Evolutionary conservation across 1,140 invertebrate genomes (phyloP).

Genomic region (Brachionus calyciflorus): DNA sequence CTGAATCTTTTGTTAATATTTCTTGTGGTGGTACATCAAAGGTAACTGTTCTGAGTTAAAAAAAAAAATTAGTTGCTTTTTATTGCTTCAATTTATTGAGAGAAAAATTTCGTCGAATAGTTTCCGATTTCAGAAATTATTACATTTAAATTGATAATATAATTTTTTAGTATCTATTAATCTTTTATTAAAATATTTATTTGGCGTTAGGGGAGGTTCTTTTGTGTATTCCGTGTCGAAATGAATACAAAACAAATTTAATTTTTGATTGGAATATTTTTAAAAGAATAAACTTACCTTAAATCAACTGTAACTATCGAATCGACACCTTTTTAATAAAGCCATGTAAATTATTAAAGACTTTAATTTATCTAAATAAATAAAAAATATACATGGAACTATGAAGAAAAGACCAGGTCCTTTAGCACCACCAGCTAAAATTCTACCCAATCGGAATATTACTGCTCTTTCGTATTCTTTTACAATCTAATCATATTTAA

Average conservation of each 20-base stretch:
- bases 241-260: conserved; percentile 51
- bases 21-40: conserved; percentile 49
- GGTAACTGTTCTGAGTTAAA: conserved; percentile 34
- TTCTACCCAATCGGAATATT: conserved; percentile 47
- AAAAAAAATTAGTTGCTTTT: no score
- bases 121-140: no score
- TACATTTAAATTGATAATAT: no score
- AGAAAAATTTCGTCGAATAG: no score
- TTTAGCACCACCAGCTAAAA: conserved; percentile 43
- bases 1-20: conserved; percentile 50
- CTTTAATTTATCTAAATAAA: no score
- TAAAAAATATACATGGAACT: conserved; percentile 42
- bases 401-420: conserved; percentile 49
- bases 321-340: conserved; percentile 36
- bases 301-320: conserved; percentile 47
- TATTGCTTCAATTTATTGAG: no score
- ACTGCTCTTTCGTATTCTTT: conserved; percentile 49
- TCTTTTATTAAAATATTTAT: no score
- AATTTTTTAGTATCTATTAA: no score
- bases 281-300: conserved; percentile 70
- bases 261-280: conserved; percentile 86
- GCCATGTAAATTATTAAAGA: no score
- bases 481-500: conserved; percentile 34
- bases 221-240: no score
- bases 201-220: no score